Conservation (phyloP, 35 echinoderm and acorn worm genomes). For the Heliocidaris tuberculata region DNA sequence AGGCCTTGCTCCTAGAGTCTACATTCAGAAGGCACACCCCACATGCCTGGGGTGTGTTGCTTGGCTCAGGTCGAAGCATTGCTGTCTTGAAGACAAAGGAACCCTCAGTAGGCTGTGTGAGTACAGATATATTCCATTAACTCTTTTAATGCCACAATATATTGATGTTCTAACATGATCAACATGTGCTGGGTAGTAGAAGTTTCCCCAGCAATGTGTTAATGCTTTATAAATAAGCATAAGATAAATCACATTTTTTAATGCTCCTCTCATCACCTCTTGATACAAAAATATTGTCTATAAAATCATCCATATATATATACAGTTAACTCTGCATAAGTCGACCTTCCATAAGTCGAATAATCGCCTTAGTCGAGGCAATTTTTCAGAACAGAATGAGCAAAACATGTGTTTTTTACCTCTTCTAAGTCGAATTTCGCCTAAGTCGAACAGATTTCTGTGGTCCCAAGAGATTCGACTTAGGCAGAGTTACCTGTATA, state of each 20-base stretch:
- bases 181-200: background rate
- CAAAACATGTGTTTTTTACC: too few species aligned
- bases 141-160: too few species aligned
- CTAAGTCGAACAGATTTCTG: too few species aligned
- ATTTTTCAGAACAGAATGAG: too few species aligned
- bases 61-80: constrained; percentile 81
- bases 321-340: too few species aligned
- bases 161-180: too few species aligned
- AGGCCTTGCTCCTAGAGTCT: constrained; percentile 87
- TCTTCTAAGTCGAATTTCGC: too few species aligned
- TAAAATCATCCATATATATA: background rate
- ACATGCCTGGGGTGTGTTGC: constrained; percentile 83
- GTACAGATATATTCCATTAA: background rate
- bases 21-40: constrained; percentile 96
- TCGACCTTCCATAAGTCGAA: too few species aligned
- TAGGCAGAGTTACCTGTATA: too few species aligned
- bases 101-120: constrained; percentile 70
- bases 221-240: background rate
- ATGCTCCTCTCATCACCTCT: background rate
- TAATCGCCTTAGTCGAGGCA: too few species aligned
- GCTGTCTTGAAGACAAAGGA: constrained; percentile 93
- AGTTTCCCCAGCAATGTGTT: background rate
- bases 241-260: background rate
- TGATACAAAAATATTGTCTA: background rate
- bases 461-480: too few species aligned